Base-by-base conservation (phyloP, 2,888 invertebrate genomes). In the Sminthurinus aureus region DNA sequence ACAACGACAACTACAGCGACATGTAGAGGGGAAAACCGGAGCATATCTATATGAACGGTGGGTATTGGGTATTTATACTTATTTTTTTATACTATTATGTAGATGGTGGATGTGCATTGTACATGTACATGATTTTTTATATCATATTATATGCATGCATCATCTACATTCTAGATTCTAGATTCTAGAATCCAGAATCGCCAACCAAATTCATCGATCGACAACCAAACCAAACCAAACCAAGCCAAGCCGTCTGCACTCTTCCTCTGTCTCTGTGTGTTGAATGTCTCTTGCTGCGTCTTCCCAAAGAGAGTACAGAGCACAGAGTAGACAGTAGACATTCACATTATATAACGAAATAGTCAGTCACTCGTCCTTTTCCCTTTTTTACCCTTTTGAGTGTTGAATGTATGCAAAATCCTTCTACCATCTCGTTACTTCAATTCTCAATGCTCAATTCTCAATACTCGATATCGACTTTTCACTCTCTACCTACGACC, bases 401-500 rank as follows among this genome's bases (percentile, higher is more conserved):
- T 85, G 86, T 58, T 58, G 58, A 58, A 58, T 86, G 86, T 86
- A 87, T 87, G 87, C 85, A 87, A 87, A 86, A 86, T 86, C 86
- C 85, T n/a, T n/a, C n/a, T n/a, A 84, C 85, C 85, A 87, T 87
- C 87, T 86, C 83, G 86, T 87, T 86, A 86, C 85, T 69, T 79
- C 79, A 79, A 79, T 79, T 69, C 80, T 69, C 73, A 73, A 81
- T n/a, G n/a, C n/a, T n/a, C n/a, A n/a, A n/a, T 81, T 69, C 80
- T 69, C 73, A 73, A 81, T 81, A 81, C 80, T 69, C 73, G 52
- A 81, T 81, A 81, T 81, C 80, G 80, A 81, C 80, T 81, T 81
- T 81, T 81, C 52, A 22, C 79, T 79, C 79, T 26, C 66, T 50
- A 64, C 78, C 66, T 66, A 18, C 24, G 20, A 18, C 50, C n/a